phyloP scores from a whole-genome alignment of 2,113 vertebrate species.

The Ploceus nigricollis region DNA sequence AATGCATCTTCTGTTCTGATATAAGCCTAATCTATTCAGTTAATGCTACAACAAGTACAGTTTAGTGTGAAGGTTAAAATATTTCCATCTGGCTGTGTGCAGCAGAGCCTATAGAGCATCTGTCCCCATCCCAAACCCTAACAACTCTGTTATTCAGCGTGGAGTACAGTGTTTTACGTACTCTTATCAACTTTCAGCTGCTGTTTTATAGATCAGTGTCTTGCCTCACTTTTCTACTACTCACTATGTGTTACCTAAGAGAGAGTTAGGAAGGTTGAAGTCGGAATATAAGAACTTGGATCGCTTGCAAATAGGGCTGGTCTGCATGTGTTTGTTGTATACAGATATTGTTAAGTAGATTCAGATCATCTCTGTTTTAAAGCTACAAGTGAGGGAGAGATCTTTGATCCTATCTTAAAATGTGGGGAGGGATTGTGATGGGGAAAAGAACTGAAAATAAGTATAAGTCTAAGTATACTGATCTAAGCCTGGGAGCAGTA shows the following conservation, averaged over 20 bases:
- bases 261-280: not conserved
- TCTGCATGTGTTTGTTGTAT: not conserved
- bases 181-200: not conserved
- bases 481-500: not conserved
- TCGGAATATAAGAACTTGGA: not conserved
- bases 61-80: not conserved
- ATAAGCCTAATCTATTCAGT: not conserved
- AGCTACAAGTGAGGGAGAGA: not conserved
- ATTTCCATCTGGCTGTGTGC: not conserved
- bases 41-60: not conserved
- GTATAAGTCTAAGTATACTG: not conserved
- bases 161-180: not conserved
- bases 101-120: not conserved
- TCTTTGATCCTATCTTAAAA: not conserved
- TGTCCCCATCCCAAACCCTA: not conserved
- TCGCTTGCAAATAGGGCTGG: not conserved
- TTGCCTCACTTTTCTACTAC: not conserved
- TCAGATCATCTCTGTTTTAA: not conserved
- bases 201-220: not conserved
- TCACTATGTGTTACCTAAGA: not conserved
- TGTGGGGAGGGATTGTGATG: too few species aligned
- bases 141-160: not conserved
- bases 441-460: not conserved
- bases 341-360: not conserved
- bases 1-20: not conserved